A percentile compares a stretch with the other conserved stretches of the same genome.
Conservation (phyloP, 37 sponge, comb jelly and placozoan species). For the Chondrosia reniformis region DNA sequence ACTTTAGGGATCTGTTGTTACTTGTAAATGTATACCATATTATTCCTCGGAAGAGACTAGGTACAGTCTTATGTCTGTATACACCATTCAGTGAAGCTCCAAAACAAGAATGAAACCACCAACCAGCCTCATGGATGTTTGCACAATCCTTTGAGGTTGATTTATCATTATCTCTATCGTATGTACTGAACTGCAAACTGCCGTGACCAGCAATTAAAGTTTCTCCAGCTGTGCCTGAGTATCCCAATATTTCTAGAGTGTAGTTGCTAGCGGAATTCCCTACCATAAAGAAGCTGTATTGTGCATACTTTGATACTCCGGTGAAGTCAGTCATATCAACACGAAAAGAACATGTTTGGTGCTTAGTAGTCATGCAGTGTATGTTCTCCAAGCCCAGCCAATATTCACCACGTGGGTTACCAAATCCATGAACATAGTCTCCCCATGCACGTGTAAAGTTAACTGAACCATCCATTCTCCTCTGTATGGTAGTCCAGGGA, state of each 20-base stretch:
- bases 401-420: background rate
- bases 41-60: background rate
- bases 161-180: slow-evolving; percentile 21
- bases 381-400: slow-evolving; percentile 28
- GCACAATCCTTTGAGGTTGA: slow-evolving; percentile 19
- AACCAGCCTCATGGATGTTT: slow-evolving; percentile 7
- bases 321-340: slow-evolving; percentile 12
- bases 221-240: slow-evolving; percentile 19
- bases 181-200: slow-evolving; percentile 19
- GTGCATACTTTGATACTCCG: slow-evolving; percentile 12
- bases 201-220: background rate
- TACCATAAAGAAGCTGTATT: slow-evolving; percentile 23
- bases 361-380: slow-evolving; percentile 10
- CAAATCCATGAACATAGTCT: slow-evolving; percentile 22
- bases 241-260: slow-evolving; percentile 12
- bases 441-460: background rate
- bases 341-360: background rate
- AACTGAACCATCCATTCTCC: slow-evolving; percentile 27
- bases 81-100: background rate
- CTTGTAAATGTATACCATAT: background rate
- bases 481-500: slow-evolving; percentile 15
- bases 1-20: background rate
- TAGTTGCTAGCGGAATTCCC: slow-evolving; percentile 8
- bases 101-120: slow-evolving; percentile 20
- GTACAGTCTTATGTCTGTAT: slow-evolving; percentile 3